These are phyloP conservation scores for Pundamilia nyererei DNA, from an alignment of 2,113 vertebrate genomes.

Conservation along the genomic window DNA sequence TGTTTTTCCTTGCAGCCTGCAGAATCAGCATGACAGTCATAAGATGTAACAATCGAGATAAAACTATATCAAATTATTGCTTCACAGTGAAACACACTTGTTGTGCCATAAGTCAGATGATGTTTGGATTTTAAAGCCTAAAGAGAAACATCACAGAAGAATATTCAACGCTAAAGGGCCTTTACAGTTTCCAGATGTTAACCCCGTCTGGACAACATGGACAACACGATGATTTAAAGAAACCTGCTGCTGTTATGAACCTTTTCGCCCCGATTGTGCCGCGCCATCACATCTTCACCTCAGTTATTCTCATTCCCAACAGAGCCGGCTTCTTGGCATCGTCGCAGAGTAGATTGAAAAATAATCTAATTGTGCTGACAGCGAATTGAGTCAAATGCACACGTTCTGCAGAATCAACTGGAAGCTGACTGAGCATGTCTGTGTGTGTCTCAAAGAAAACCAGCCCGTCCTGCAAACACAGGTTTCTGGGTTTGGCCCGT, in stretches of 20 bases:
- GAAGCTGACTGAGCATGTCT: neutral
- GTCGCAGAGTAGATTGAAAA: neutral
- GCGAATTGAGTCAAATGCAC: neutral
- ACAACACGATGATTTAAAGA: rapidly evolving
- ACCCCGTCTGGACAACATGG: neutral
- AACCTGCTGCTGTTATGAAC: neutral
- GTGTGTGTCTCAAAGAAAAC: neutral
- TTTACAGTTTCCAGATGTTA: neutral
- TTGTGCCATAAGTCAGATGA: neutral
- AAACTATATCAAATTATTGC: neutral
- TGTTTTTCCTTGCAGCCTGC: neutral
- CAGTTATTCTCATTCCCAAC: neutral
- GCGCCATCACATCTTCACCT: neutral
- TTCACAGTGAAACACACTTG: rapidly evolving
- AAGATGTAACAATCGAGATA: neutral
- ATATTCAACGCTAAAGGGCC: neutral
- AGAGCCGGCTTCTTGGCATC: neutral
- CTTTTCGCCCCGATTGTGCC: neutral
- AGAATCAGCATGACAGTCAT: neutral
- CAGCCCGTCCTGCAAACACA: neutral
- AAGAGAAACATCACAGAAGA: neutral
- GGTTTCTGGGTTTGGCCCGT: neutral
- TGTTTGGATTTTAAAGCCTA: neutral
- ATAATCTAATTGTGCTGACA: neutral
- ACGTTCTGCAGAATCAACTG: neutral